Evolutionary conservation across 2,797 vertebrate species (phyloP).

Genomic region (Cirrhinus mrigala): DNA sequence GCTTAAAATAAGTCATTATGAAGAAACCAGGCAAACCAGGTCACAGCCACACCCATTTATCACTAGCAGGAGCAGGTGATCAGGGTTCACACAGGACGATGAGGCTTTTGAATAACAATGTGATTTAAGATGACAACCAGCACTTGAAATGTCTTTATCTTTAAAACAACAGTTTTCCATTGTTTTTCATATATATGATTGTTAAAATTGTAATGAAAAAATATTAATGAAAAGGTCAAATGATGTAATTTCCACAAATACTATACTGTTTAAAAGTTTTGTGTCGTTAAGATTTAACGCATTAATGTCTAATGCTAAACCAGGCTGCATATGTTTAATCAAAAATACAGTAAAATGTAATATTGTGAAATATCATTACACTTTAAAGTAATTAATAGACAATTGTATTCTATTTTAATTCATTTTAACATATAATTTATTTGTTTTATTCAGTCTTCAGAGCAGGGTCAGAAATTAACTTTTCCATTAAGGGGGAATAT

Average conservation of each 20-base stretch:
- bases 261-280: neutral
- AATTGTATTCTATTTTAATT: no score
- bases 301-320: neutral
- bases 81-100: neutral
- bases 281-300: neutral
- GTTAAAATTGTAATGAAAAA: neutral
- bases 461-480: no score
- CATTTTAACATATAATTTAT: neutral
- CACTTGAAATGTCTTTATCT: neutral
- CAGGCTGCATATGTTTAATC: neutral
- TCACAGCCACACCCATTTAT: conserved; percentile 60
- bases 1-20: conserved; percentile 76
- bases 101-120: neutral
- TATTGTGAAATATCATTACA: neutral
- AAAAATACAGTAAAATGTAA: neutral
- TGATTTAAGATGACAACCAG: neutral
- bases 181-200: neutral
- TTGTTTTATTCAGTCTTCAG: neutral
- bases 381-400: neutral
- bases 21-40: conserved; percentile 78
- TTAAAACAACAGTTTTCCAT: neutral
- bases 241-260: neutral
- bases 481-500: no score
- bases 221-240: neutral
- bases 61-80: neutral